Percentiles rank a stretch among this genome's conserved stretches.
phyloP scores from a whole-genome alignment of 2,113 vertebrate species.

The Heterocephalus glaber region DNA sequence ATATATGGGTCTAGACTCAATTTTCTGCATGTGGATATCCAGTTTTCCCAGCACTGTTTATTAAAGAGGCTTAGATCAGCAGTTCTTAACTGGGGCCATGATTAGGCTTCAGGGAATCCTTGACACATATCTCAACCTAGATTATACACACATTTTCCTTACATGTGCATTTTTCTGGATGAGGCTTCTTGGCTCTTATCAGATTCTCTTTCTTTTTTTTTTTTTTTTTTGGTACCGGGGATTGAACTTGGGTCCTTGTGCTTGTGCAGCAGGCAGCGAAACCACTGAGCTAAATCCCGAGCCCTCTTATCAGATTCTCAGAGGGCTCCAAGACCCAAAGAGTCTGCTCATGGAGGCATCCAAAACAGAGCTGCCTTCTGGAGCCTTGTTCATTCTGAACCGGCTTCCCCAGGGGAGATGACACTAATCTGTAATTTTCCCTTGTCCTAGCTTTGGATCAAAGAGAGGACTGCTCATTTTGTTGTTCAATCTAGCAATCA shows the following conservation, averaged over 20 bases:
- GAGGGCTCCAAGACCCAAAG: background rate
- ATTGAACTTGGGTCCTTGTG: too few species aligned
- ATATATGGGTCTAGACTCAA: background rate
- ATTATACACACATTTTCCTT: conserved; percentile 5
- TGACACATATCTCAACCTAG: background rate
- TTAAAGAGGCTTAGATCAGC: background rate
- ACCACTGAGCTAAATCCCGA: too few species aligned
- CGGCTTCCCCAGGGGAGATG: background rate
- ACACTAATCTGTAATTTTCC: background rate
- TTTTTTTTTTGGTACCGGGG: too few species aligned
- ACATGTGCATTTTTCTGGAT: background rate
- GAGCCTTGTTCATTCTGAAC: background rate
- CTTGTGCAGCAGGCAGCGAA: too few species aligned
- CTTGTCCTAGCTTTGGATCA: background rate
- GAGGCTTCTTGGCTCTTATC: background rate
- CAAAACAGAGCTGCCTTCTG: background rate
- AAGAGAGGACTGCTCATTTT: background rate
- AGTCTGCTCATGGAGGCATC: background rate
- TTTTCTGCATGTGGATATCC: background rate
- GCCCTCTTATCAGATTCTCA: background rate
- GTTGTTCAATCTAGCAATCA: background rate
- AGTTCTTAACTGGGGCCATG: background rate
- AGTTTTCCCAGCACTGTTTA: background rate
- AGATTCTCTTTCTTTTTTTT: too few species aligned
- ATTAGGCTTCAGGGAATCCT: background rate